Conservation (phyloP, 2,113 vertebrate genomes). For the Sialia sialis region DNA sequence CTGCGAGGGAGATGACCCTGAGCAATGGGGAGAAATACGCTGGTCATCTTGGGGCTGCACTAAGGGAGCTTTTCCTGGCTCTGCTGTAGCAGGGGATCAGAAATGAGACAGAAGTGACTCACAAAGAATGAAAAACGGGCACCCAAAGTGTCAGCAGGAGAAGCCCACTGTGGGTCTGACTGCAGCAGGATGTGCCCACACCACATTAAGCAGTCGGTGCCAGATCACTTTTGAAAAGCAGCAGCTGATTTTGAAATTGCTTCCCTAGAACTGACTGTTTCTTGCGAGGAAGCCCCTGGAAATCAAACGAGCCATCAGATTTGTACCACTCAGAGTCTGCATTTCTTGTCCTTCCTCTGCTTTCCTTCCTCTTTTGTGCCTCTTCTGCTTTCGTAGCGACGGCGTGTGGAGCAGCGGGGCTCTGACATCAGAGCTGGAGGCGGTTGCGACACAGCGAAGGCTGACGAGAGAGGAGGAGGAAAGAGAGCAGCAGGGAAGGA, state of each 20-base stretch:
- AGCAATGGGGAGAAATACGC: neutral
- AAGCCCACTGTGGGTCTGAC: neutral
- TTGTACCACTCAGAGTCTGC: neutral
- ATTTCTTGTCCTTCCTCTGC: neutral
- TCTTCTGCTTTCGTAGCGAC: slow-evolving; percentile 14
- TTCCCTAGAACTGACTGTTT: neutral
- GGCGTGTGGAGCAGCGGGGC: neutral
- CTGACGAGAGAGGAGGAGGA: neutral
- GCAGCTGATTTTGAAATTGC: neutral
- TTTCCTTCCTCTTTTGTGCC: slow-evolving; percentile 18
- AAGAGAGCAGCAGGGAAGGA: neutral
- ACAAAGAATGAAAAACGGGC: neutral
- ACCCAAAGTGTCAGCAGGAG: neutral
- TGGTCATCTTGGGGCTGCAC: neutral
- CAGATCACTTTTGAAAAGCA: neutral
- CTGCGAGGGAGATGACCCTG: neutral
- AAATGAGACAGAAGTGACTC: neutral
- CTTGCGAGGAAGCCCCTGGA: neutral
- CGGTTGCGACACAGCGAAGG: neutral
- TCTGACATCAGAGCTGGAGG: slow-evolving; percentile 47
- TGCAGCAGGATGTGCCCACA: neutral
- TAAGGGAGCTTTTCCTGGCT: neutral
- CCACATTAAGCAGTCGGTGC: fast-evolving
- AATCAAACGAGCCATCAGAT: neutral
- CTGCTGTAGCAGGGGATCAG: neutral